Base-by-base conservation (phyloP, 2,888 invertebrate genomes). In the Cheilosia vulpina region DNA sequence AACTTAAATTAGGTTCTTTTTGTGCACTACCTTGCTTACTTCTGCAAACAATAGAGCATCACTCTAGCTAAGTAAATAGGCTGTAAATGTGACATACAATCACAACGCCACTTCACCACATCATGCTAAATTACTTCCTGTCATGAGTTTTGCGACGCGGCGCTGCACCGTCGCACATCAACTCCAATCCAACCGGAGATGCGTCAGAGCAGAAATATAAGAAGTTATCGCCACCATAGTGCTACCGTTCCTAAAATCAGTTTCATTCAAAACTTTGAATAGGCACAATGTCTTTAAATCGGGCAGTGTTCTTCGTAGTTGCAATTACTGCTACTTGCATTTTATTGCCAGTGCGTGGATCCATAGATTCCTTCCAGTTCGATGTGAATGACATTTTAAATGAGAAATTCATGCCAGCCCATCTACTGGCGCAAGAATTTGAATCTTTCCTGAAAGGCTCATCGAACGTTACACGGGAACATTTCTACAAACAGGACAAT, bases 341-440 rank as follows among this genome's bases (percentile, higher is more conserved):
- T 0, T 15, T 45, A 1, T 6, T 24, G n/a, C 1, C 27, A 4
- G 47, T 58, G 27, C 19, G 45, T 13, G 66, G 62, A 43, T 71
- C 76, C 0, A 68, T 77, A 9, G 81, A 88, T 15, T 60, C 60
- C 13, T 88, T 88, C 53, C 77, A 88, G 43, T 89, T 94, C 38
- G 93, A 95, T 91, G 92, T 95, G 6, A 93, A 96, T 85, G 96
- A 96, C 91, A 95, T 96, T 89, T 91, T 96, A 27, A 93, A 95
- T 15, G 94, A 93, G n/a, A 94, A 95, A 91, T 93, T 95, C 58
- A 94, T 96, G 94, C 96, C 96, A 0, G 94, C 94, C 0, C 94
- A 94, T 87, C 92, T 96, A 79, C 93, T 96, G 69, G 91, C 93
- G 77, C 72, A 88, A n/a, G 88, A 82, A 65, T 69, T 88, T 1